These are phyloP conservation scores for Potamarius usumacintae DNA, from an alignment of 2,113 vertebrate genomes.

Conservation along the genomic window DNA sequence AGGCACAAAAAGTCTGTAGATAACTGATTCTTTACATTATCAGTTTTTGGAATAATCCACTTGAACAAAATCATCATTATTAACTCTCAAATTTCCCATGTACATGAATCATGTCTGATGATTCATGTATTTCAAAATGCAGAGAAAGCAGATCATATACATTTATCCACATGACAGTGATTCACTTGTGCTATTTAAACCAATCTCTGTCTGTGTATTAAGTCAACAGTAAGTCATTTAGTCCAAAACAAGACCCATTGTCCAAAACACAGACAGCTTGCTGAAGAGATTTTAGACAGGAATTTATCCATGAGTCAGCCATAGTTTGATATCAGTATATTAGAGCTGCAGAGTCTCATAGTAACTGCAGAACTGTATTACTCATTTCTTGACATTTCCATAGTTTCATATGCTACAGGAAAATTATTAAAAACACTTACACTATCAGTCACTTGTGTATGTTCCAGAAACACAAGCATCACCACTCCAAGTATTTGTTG, in stretches of 20 bases:
- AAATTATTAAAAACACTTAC: background rate
- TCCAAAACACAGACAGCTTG: constrained; percentile 31
- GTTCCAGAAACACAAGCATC: background rate
- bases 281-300: background rate
- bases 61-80: background rate
- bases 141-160: background rate
- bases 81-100: background rate
- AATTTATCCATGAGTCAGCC: constrained; percentile 37
- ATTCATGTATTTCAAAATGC: background rate
- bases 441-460: background rate
- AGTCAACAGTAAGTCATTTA: constrained; percentile 36
- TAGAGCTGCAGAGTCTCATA: constrained; percentile 11
- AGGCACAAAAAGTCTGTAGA: background rate
- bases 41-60: background rate
- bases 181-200: background rate
- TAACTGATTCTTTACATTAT: background rate
- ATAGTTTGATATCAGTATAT: background rate
- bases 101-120: background rate
- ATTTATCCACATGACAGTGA: constrained; percentile 13
- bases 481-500: background rate
- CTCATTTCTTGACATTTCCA: background rate
- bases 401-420: background rate
- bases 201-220: background rate
- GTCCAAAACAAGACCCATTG: constrained; percentile 33
- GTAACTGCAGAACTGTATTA: background rate